Evolutionary conservation across 2,113 vertebrate genomes (phyloP).

Genomic region (Vimba vimba): DNA sequence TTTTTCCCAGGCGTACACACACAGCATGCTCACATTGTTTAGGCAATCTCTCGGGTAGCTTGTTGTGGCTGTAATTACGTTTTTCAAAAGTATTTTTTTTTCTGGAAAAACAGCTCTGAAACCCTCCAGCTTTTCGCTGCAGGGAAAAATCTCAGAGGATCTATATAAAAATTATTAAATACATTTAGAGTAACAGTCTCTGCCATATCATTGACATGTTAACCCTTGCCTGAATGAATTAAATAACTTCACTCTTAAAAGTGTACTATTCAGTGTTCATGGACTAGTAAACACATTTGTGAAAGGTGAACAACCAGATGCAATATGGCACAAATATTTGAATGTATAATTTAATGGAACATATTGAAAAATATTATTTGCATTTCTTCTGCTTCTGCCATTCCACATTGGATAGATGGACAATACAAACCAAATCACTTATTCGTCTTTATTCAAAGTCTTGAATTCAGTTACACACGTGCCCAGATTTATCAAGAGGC

Average conservation of each 20-base stretch:
- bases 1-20: background rate
- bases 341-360: background rate
- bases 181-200: background rate
- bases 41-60: slow-evolving; percentile 6
- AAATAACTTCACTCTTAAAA: background rate
- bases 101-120: background rate
- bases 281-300: background rate
- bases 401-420: background rate
- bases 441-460: background rate
- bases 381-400: background rate
- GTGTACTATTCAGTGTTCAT: background rate
- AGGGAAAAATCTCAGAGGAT: background rate
- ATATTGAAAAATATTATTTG: background rate
- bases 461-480: background rate
- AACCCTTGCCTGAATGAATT: background rate
- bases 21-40: slow-evolving; percentile 15
- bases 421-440: background rate
- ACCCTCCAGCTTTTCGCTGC: background rate
- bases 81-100: slow-evolving; percentile 33
- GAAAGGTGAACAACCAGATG: background rate
- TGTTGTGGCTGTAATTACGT: slow-evolving; percentile 19
- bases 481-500: background rate
- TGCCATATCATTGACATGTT: background rate
- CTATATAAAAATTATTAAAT: background rate
- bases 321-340: background rate